Percentiles rank a stretch among this genome's conserved stretches.
These are phyloP conservation scores for Mormoops blainvillei DNA, from an alignment of 2,113 vertebrate species.

Conservation along the genomic window DNA sequence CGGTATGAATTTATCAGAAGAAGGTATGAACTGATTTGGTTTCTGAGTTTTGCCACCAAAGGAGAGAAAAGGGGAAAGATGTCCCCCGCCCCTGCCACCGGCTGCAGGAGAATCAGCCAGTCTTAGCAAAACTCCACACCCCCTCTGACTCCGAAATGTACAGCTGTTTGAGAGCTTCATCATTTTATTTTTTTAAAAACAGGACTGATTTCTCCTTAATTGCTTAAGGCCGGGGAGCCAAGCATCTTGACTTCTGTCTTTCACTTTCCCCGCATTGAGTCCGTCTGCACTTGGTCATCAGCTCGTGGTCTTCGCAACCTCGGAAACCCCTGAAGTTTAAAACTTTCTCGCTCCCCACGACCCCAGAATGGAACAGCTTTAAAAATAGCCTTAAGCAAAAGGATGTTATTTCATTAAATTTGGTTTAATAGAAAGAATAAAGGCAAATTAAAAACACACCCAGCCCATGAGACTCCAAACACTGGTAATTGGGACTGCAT, in stretches of 20 bases:
- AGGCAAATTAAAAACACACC: conserved; percentile 48
- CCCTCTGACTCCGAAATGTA: conserved; percentile 9
- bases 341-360: conserved; percentile 70
- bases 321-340: conserved; percentile 65
- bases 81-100: not conserved
- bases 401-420: conserved; percentile 79
- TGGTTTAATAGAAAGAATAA: conserved; percentile 71
- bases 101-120: not conserved
- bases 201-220: conserved; percentile 74
- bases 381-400: conserved; percentile 82
- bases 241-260: conserved; percentile 64
- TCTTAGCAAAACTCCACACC: not conserved
- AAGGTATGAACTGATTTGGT: not conserved
- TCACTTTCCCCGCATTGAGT: conserved; percentile 63
- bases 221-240: conserved; percentile 78
- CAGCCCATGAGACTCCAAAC: conserved; percentile 65
- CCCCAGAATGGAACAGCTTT: conserved; percentile 79
- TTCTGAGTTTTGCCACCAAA: not conserved
- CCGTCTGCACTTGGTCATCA: conserved; percentile 52
- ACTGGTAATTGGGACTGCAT: conserved; percentile 86
- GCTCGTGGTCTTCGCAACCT: conserved; percentile 62
- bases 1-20: not conserved
- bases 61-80: not conserved
- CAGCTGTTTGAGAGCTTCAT: conserved; percentile 67
- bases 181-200: conserved; percentile 46